These are phyloP conservation scores for Limosa lapponica DNA, from an alignment of 2,797 vertebrate species.

Conservation along the genomic window DNA sequence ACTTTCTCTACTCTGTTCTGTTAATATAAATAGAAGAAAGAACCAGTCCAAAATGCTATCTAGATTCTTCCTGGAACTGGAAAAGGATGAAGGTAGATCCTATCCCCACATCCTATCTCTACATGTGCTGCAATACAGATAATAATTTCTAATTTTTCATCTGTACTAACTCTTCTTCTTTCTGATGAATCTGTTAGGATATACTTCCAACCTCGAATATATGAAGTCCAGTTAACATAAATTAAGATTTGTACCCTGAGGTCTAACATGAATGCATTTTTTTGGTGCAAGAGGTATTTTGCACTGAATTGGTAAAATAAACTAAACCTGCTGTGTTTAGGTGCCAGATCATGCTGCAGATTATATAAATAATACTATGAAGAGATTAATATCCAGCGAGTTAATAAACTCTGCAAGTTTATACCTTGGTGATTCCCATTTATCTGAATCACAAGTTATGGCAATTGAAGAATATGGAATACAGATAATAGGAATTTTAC, in stretches of 20 bases:
- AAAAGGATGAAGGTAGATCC: conserved; percentile 16
- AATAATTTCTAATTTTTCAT: conserved; percentile 5
- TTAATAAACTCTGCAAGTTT: conserved; percentile 3
- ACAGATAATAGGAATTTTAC: neutral
- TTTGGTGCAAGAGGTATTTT: neutral
- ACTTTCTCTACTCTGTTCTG: neutral
- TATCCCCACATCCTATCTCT: neutral
- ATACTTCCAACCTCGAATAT: neutral
- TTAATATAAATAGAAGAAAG: conserved; percentile 14
- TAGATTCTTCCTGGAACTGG: neutral
- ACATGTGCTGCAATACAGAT: neutral
- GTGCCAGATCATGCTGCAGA: neutral
- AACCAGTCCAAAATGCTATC: neutral
- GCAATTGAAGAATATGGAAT: conserved; percentile 18
- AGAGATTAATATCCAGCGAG: neutral
- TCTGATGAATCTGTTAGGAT: neutral
- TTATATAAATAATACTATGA: neutral
- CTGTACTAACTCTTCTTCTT: neutral
- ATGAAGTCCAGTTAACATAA: neutral
- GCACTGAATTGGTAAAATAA: neutral
- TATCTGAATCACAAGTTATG: neutral
- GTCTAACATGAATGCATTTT: neutral
- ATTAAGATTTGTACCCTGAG: neutral
- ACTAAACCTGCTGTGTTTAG: neutral
- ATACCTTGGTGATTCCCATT: neutral